Evolutionary conservation across 2,888 invertebrate species (phyloP).

Genomic region (Drosophila buzzatii): DNA sequence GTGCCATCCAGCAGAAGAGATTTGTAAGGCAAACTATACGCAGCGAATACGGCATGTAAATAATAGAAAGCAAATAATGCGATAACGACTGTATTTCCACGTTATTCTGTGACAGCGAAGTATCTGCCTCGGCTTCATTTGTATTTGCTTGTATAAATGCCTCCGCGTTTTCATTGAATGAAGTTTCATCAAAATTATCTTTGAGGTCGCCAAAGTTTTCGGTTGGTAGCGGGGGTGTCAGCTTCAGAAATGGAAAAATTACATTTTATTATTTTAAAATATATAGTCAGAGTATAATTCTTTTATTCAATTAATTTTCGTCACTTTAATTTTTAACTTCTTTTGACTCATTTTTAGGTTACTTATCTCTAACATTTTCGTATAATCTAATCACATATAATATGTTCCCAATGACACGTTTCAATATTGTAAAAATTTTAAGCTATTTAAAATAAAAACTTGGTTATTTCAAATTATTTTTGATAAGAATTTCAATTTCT

Average conservation of each 20-base stretch:
- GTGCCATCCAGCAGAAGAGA: slow-evolving; percentile 99
- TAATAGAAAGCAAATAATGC: slow-evolving; percentile 95
- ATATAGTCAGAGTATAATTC: too few species aligned
- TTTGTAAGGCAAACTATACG: slow-evolving; percentile 96
- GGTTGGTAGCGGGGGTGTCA: slow-evolving; percentile 1
- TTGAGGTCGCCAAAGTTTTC: slow-evolving; percentile 11
- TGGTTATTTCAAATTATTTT: too few species aligned
- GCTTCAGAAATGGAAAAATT: slow-evolving; percentile 4
- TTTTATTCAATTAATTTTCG: too few species aligned
- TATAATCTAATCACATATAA: too few species aligned
- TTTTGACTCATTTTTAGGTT: too few species aligned
- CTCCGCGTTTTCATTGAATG: slow-evolving; percentile 48
- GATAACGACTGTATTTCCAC: slow-evolving; percentile 86
- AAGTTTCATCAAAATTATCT: slow-evolving; percentile 63
- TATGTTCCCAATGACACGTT: too few species aligned
- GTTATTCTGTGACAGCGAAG: slow-evolving; percentile 42
- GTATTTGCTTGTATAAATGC: slow-evolving; percentile 5
- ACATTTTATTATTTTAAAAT: background rate
- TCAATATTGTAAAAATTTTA: too few species aligned
- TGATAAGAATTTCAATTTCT: too few species aligned
- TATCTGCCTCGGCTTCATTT: slow-evolving; percentile 14
- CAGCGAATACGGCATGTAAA: slow-evolving; percentile 96
- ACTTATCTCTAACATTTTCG: too few species aligned
- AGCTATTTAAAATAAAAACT: too few species aligned
- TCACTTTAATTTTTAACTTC: too few species aligned